A percentile compares a stretch with the other conserved stretches of the same genome.
Conservation (phyloP, 2,888 invertebrate species). For the Andrena bicolor region DNA sequence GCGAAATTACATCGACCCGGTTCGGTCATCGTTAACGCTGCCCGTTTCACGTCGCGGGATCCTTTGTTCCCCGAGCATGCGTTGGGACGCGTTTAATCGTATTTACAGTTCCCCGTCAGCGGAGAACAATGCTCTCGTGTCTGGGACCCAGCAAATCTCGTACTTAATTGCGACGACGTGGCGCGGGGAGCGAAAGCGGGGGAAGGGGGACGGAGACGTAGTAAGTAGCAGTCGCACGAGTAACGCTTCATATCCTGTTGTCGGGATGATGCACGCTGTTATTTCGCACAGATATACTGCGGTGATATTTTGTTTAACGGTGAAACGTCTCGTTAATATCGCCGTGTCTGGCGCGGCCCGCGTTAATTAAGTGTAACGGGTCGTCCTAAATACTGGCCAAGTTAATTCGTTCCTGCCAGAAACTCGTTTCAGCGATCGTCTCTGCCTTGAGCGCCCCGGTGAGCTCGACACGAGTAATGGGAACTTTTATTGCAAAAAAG, state of each 20-base stretch:
- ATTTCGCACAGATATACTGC: conserved; percentile 19
- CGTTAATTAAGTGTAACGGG: conserved; percentile 56
- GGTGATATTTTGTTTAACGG: conserved; percentile 45
- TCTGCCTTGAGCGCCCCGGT: background rate
- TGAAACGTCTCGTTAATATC: conserved; percentile 38
- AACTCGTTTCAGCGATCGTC: conserved; percentile 45
- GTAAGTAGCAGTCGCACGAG: conserved; percentile 39
- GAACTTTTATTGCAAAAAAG: conserved; percentile 40
- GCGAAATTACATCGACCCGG: background rate
- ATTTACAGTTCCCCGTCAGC: conserved; percentile 26
- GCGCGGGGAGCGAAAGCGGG: background rate
- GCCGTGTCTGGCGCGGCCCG: conserved; percentile 13
- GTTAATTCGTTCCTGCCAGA: conserved; percentile 54
- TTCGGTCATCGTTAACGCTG: conserved; percentile 16
- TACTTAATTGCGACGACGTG: conserved; percentile 43
- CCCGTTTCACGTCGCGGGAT: background rate
- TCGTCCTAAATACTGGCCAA: conserved; percentile 40
- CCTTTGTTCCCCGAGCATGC: conserved; percentile 10
- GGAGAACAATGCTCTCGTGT: conserved; percentile 27
- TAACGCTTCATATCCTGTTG: conserved; percentile 46
- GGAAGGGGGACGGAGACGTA: background rate
- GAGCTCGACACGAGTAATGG: conserved; percentile 17
- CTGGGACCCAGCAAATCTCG: conserved; percentile 36
- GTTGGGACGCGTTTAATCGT: conserved; percentile 38
- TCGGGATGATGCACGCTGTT: conserved; percentile 25